Percentiles rank a stretch among this genome's conserved stretches.
Conservation (phyloP, 2,113 vertebrate genomes). For the Mesitornis unicolor region DNA sequence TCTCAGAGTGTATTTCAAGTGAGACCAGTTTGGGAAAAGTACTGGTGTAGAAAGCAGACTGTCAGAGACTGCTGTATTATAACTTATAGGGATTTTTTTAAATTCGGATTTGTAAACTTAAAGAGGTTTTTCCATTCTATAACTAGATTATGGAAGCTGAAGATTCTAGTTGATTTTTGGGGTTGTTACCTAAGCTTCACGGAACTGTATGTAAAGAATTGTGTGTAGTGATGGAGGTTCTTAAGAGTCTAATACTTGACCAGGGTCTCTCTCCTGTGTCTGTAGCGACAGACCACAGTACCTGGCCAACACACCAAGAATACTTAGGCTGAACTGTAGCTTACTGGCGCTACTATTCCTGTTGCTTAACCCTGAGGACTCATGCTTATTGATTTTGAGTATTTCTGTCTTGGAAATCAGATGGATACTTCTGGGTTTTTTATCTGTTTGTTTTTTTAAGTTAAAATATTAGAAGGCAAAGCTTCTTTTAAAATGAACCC, state of each 20-base stretch:
- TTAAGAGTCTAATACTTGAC: neutral
- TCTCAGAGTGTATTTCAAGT: neutral
- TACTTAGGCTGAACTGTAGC: neutral
- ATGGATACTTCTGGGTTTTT: neutral
- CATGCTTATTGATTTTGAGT: rapidly evolving
- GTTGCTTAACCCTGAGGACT: neutral
- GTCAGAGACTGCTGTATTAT: neutral
- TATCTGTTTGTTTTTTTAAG: neutral
- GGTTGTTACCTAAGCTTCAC: neutral
- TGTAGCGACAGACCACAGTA: rapidly evolving
- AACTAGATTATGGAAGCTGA: neutral
- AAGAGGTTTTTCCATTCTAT: neutral
- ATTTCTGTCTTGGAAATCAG: neutral
- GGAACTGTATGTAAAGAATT: neutral
- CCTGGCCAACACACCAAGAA: neutral
- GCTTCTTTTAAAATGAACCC: neutral
- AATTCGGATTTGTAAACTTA: neutral
- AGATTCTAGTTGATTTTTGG: neutral
- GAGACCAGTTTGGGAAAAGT: neutral
- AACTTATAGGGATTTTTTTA: neutral
- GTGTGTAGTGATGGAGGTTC: neutral
- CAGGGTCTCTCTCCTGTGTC: neutral
- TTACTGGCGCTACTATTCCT: neutral
- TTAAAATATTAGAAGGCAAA: neutral
- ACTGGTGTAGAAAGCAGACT: neutral